These are phyloP conservation scores for Oreotrochilus melanogaster DNA, from an alignment of 2,113 vertebrate genomes.

Conservation along the genomic window DNA sequence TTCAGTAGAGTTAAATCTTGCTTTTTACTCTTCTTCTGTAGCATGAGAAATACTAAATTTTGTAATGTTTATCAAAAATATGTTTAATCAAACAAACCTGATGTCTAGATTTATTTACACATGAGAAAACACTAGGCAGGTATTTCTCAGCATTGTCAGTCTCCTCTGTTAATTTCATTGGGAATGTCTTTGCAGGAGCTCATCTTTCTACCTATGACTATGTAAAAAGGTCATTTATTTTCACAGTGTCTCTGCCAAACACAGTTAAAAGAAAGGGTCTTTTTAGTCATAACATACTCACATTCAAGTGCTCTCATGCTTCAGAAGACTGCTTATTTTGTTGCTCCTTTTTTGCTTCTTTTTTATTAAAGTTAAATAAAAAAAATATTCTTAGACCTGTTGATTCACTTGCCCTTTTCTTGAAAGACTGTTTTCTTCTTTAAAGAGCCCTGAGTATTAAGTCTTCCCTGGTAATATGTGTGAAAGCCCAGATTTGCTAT, in stretches of 20 bases:
- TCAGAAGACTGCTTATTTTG: neutral
- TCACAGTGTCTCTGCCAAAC: constrained; percentile 50
- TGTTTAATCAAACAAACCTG: neutral
- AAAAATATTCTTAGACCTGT: neutral
- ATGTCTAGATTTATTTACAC: constrained; percentile 60
- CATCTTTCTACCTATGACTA: constrained; percentile 34
- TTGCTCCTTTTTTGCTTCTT: neutral
- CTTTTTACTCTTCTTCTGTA: neutral
- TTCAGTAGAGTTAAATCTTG: neutral
- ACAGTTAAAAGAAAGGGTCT: neutral
- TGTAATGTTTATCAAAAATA: constrained; percentile 15
- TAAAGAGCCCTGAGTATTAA: neutral
- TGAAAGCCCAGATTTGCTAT: neutral
- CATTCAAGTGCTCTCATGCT: neutral
- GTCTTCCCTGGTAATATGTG: neutral
- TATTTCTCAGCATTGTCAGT: constrained; percentile 1
- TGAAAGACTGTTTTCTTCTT: neutral
- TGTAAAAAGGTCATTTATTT: constrained; percentile 65
- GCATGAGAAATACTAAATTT: constrained; percentile 18
- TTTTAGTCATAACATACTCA: neutral
- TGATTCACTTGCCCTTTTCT: neutral
- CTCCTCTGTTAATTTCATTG: constrained; percentile 34
- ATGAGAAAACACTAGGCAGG: constrained; percentile 42
- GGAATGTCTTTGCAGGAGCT: constrained; percentile 36
- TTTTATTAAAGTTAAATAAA: neutral